A percentile compares a stretch with the other conserved stretches of the same genome.
Evolutionary conservation across 1,140 invertebrate species (phyloP).

Genomic region (Drosophila sturtevanti): DNA sequence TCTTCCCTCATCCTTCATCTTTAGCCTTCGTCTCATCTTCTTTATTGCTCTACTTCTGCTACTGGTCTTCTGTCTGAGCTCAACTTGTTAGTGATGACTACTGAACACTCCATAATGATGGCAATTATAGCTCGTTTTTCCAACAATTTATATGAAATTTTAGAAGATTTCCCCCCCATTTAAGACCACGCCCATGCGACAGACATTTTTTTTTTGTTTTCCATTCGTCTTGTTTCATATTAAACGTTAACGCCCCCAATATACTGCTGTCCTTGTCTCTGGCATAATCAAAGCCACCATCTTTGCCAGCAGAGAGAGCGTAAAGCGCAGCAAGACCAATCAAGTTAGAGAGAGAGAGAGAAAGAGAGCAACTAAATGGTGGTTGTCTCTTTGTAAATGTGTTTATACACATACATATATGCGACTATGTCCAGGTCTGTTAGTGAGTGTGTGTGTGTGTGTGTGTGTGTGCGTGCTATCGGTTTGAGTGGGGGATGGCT

Average conservation of each 20-base stretch:
- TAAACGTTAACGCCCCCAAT: constrained; percentile 49
- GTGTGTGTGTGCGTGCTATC: constrained; percentile 8
- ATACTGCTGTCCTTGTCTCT: constrained; percentile 31
- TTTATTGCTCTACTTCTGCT: constrained; percentile 7
- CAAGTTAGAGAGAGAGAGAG: constrained; percentile 11
- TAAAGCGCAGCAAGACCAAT: not conserved
- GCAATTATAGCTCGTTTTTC: constrained; percentile 83
- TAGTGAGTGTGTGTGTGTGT: not conserved
- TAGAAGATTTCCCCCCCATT: constrained; percentile 31
- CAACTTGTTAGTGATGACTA: constrained; percentile 56
- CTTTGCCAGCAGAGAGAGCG: constrained; percentile 40
- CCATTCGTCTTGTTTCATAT: constrained; percentile 29
- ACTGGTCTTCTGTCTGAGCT: constrained; percentile 47
- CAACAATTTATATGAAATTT: constrained; percentile 82
- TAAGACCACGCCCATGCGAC: constrained; percentile 17
- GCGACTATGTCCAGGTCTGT: too few species aligned
- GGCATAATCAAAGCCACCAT: constrained; percentile 56
- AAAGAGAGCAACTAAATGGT: constrained; percentile 1
- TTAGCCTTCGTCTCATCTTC: not conserved
- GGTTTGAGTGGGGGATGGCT: constrained; percentile 25
- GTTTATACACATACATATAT: too few species aligned
- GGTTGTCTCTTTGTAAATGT: constrained; percentile 5
- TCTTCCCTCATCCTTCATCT: constrained; percentile 8
- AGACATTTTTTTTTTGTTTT: constrained; percentile 32
- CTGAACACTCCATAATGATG: constrained; percentile 83